Base-by-base conservation (phyloP, 1,140 invertebrate species). In the Trachymyrmex septentrionalis region DNA sequence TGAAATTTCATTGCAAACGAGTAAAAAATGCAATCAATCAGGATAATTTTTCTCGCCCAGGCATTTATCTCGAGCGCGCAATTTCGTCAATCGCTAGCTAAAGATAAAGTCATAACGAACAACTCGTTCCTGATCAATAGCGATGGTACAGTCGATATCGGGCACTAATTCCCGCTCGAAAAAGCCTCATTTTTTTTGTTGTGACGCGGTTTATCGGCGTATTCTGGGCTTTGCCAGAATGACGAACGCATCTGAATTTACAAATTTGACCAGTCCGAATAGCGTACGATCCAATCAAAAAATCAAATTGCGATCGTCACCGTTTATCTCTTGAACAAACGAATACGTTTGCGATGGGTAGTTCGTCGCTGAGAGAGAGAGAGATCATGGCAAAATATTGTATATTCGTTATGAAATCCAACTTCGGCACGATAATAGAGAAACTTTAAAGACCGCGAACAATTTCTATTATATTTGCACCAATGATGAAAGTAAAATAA, bases 301-400 rank as follows among this genome's bases (percentile, higher is more conserved):
- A 84, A 84, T 84, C 67, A 84, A 84, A 84, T 75, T 75, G 80
- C 80, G 57, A 84, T 84, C 38, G 69, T 38, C 69, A 61, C 72
- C 80, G 55, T 82, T 82, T 82, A 73, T 82, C 80, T 73, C 67
- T 82, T 73, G 55, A 50, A 84, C 80, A 84, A 84, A 84, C 67
- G 21, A 81, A 71, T 53, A 55, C n/a, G 34, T 38, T 57, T 71
- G 66, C 64, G 50, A 81, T 69, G 38, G 48, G 34, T 27, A 38
- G 64, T 48, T 50, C 76, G 61, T 80, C 27, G 64, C 63, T 69
- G 30, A 80, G 38, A 30, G 27, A 27, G 27, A 27, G 27, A 38
- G 38, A 44, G 38, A 44, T 81, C 78, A 71, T 14, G 66, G 53
- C 44, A 81, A 81, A 81, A 71, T 81, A 81, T 81, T 19, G n/a